Conservation (phyloP, 2,888 invertebrate genomes). For the Cepaea hortensis region DNA sequence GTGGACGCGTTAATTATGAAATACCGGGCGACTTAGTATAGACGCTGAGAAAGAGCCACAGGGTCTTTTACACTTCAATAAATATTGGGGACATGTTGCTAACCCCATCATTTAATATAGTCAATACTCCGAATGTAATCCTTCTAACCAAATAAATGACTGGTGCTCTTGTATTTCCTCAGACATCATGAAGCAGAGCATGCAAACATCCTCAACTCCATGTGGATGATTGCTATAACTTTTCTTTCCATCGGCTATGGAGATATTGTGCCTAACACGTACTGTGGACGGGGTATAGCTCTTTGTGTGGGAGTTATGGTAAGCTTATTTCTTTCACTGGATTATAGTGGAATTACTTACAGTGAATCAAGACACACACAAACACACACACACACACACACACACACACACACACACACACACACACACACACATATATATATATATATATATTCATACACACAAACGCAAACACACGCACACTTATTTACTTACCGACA, state of each 20-base stretch:
- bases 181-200: conserved; percentile 99
- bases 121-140: neutral
- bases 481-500: no score
- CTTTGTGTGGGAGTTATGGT: conserved; percentile 99
- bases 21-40: no score
- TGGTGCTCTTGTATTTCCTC: conserved; percentile 48
- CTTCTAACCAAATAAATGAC: neutral
- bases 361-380: no score
- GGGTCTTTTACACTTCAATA: no score
- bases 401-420: no score
- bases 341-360: no score
- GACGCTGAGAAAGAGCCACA: no score
- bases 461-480: neutral
- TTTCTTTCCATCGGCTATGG: conserved; percentile 99
- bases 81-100: no score
- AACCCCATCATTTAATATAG: no score
- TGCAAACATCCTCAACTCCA: conserved; percentile 94
- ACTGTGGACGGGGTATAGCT: conserved; percentile 99
- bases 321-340: conserved; percentile 68
- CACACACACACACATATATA: neutral
- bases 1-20: no score
- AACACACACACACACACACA: no score
- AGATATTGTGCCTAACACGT: conserved; percentile 98
- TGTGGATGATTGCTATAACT: conserved; percentile 99
- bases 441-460: neutral